phyloP scores from a whole-genome alignment of 2,888 invertebrate species.

The Morpho achilles region DNA sequence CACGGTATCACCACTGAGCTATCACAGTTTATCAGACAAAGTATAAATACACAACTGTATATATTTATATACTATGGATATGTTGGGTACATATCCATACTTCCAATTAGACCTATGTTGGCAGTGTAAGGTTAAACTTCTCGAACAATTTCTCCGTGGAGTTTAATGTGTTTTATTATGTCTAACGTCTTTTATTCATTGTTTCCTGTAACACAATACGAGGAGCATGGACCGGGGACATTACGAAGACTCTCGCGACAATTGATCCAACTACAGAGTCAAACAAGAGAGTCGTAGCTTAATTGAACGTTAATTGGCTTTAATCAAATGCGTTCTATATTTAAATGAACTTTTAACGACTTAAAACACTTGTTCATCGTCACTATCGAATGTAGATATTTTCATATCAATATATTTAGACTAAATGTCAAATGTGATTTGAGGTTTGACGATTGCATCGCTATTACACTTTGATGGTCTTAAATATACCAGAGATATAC shows the following conservation, averaged over 20 bases:
- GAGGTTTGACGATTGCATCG: conserved; percentile 8
- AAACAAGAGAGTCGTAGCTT: conserved; percentile 60
- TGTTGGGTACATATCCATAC: no score
- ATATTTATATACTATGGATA: no score
- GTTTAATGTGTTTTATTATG: conserved; percentile 23
- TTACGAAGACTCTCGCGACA: conserved; percentile 56
- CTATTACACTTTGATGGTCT: conserved; percentile 4
- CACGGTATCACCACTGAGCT: no score
- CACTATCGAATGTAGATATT: conserved; percentile 19
- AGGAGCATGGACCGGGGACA: conserved; percentile 49
- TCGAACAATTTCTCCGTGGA: conserved; percentile 11
- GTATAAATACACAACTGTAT: no score
- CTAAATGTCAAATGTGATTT: conserved; percentile 11
- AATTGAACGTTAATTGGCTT: conserved; percentile 74
- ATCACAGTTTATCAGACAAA: no score
- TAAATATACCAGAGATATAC: no score
- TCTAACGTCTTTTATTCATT: conserved; percentile 32
- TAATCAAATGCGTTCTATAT: conserved; percentile 78
- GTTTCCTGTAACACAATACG: conserved; percentile 39
- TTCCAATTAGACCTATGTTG: no score
- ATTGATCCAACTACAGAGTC: conserved; percentile 55
- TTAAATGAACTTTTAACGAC: conserved; percentile 72
- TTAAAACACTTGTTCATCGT: conserved; percentile 36
- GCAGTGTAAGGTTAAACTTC: not conserved
- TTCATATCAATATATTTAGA: conserved; percentile 12